Conservation (phyloP, 2,113 vertebrate genomes). For the Hypocryptadius cinnamomeus region DNA sequence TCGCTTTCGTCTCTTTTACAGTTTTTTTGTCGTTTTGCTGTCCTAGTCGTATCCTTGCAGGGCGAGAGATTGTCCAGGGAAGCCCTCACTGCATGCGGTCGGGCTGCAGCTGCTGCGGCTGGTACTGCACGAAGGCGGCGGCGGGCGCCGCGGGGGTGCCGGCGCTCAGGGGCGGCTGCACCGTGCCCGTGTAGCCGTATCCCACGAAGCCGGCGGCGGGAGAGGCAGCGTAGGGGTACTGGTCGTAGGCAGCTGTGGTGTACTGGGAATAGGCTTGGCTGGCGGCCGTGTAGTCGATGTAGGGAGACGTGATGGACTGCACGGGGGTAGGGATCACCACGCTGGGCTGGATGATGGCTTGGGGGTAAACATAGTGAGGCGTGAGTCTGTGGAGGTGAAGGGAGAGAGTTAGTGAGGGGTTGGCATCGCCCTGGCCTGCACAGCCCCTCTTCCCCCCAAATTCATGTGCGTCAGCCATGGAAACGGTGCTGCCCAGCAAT, state of each 20-base stretch:
- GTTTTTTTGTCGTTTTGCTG: not conserved
- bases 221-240: slow-evolving; percentile 89
- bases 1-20: not conserved
- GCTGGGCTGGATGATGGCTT: slow-evolving; percentile 86
- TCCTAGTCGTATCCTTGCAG: not conserved
- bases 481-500: not conserved
- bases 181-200: slow-evolving; percentile 76
- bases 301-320: slow-evolving; percentile 80
- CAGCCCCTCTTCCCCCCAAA: rapidly evolving
- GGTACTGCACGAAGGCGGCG: slow-evolving; percentile 84
- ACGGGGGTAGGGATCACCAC: slow-evolving; percentile 85
- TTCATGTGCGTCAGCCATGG: rapidly evolving
- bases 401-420: not conserved
- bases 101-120: slow-evolving; percentile 86
- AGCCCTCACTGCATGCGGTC: slow-evolving; percentile 85
- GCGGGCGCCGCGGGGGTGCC: slow-evolving; percentile 59
- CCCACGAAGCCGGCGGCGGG: slow-evolving; percentile 79
- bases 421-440: not conserved
- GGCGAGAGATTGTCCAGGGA: not conserved
- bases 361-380: slow-evolving; percentile 87
- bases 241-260: slow-evolving; percentile 84
- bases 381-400: slow-evolving; percentile 76
- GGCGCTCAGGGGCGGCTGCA: slow-evolving; percentile 70
- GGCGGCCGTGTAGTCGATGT: slow-evolving; percentile 83
- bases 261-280: slow-evolving; percentile 85